Base-by-base conservation (phyloP, 2,113 vertebrate species). In the Macaca mulatta region DNA sequence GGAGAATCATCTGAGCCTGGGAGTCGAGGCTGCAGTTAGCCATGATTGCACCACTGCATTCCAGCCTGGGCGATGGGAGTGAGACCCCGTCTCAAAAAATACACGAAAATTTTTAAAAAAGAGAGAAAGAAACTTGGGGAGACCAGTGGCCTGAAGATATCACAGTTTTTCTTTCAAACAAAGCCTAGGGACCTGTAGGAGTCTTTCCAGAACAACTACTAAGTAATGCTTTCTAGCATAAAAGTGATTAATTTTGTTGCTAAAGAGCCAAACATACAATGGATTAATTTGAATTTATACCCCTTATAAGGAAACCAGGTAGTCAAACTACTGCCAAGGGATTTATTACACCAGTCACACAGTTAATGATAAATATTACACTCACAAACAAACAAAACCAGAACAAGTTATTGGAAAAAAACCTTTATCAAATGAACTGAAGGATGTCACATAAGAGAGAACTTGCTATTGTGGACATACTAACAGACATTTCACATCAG, bases 201-300 rank as follows among this genome's bases (percentile, higher is more conserved):
- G 12, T 80, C 89, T 75, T 89, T 80, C 20, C 20, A 94, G 23
- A 80, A 84, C 50, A 80, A 57, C 52, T 48, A 92, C 40, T 25
- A 92, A 74, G 79, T 84, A 96, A 69, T 92, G 78, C 43, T 89
- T 81, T 94, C 78, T 18, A 94, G 35, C 59, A 79, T 43, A 89
- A 96, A 97, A 89, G 72, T 40, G 17, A 90, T 87, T 35, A 75
- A 95, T 84, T 78, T 52, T 94, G 4, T 92, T 78, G 35, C 40
- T 90, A 79, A 89, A 93, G 30, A 82, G 83, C 17, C 43, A 72
- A 88, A 82, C 59, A 8, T 7, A 93, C 17, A 64, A 7, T 77
- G 43, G 30, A 81, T 55, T 87, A 64, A 95, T 45, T 48, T 74
- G 70, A 81, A 87, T 55, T 40, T 91, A 38, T 11, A 88, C 11